A percentile compares a stretch with the other conserved stretches of the same genome.
These are phyloP conservation scores for Parus major DNA, from an alignment of 2,113 vertebrate genomes.

Conservation along the genomic window DNA sequence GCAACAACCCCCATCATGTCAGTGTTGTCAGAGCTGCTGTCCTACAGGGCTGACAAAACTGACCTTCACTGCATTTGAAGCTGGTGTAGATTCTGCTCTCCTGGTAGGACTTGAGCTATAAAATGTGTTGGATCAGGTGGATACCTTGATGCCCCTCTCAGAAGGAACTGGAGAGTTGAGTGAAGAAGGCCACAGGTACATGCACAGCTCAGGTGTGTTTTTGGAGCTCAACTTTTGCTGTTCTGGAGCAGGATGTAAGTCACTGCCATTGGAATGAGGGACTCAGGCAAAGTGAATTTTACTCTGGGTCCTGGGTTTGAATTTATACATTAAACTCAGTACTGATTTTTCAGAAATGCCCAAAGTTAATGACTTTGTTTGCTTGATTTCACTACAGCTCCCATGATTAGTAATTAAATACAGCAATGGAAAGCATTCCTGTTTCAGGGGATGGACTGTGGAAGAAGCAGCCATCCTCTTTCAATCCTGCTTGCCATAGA, in stretches of 20 bases:
- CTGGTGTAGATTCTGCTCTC: not conserved
- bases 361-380: not conserved
- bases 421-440: not conserved
- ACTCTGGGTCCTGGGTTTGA: not conserved
- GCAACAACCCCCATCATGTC: accelerated
- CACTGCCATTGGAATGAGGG: not conserved
- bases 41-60: not conserved
- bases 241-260: not conserved
- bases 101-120: not conserved
- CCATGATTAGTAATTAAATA: not conserved
- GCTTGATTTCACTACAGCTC: not conserved
- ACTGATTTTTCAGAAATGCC: not conserved
- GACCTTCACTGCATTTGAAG: not conserved
- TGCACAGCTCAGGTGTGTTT: not conserved
- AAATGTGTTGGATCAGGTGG: not conserved
- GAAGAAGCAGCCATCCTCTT: not conserved
- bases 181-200: not conserved
- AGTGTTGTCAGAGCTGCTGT: not conserved
- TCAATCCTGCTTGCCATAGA: not conserved
- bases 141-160: not conserved
- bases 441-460: not conserved
- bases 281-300: not conserved
- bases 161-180: not conserved
- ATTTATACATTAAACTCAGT: not conserved
- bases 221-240: not conserved